Conservation (phyloP, 2,797 vertebrate genomes). For the Mormyrops attenuatus region DNA sequence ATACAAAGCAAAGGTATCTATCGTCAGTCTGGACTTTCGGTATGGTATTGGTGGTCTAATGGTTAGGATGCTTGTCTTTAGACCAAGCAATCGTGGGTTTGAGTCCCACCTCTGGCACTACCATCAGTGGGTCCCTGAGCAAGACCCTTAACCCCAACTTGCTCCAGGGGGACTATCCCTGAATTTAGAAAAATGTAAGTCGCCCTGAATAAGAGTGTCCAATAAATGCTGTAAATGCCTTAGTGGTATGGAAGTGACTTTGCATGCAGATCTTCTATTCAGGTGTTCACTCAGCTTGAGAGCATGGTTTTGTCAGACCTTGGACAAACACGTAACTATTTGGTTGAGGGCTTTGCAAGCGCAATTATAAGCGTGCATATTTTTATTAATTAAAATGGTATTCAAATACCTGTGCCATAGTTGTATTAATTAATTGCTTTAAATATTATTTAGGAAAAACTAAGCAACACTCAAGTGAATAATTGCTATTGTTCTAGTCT, state of each 20-base stretch:
- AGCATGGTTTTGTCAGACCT: neutral
- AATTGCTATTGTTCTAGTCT: neutral
- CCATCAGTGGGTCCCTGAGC: no score
- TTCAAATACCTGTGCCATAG: neutral
- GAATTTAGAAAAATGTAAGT: no score
- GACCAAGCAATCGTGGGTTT: no score
- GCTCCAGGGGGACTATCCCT: no score
- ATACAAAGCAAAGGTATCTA: neutral
- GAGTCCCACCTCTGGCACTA: no score
- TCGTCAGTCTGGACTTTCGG: neutral
- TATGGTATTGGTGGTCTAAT: no score
- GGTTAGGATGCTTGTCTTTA: no score
- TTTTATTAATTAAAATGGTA: neutral
- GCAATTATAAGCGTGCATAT: neutral
- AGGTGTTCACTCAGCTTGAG: neutral
- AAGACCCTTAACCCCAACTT: no score
- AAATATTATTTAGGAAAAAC: neutral
- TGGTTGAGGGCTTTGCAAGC: neutral
- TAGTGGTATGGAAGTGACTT: neutral
- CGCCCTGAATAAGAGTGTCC: no score
- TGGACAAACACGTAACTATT: neutral
- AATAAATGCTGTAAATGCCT: neutral
- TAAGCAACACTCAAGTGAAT: neutral
- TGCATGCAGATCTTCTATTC: neutral
- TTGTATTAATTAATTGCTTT: neutral